Evolutionary conservation across 2,797 vertebrate species (phyloP).

Genomic region (Myripristis murdjan): DNA sequence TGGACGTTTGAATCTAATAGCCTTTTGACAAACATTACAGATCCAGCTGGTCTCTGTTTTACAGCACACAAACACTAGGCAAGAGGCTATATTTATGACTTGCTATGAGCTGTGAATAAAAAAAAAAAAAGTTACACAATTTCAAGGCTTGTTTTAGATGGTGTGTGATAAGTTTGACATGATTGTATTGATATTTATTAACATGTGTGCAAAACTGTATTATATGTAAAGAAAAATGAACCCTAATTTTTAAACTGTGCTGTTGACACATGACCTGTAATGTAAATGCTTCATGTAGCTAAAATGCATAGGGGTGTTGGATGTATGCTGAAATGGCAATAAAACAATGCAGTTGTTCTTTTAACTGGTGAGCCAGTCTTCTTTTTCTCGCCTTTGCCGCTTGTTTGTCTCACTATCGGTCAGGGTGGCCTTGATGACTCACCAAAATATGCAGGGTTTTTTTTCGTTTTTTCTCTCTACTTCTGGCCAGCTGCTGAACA

Average conservation of each 20-base stretch:
- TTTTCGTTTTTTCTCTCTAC: too few relatives aligned
- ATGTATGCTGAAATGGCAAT: slow-evolving; percentile 86
- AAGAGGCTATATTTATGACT: slow-evolving; percentile 73
- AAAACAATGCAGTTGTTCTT: slow-evolving; percentile 83
- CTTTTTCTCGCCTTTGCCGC: too few relatives aligned
- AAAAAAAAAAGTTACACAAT: slow-evolving; percentile 73
- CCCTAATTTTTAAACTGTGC: slow-evolving; percentile 87
- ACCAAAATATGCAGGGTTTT: too few relatives aligned
- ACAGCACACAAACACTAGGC: slow-evolving; percentile 62
- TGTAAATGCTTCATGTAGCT: slow-evolving; percentile 88
- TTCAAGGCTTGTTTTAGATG: slow-evolving; percentile 80
- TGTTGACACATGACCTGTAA: slow-evolving; percentile 78
- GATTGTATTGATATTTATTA: slow-evolving; percentile 91
- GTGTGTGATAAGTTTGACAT: slow-evolving; percentile 83
- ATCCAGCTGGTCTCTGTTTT: slow-evolving; percentile 62
- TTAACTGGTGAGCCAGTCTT: slow-evolving; percentile 21
- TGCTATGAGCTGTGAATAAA: slow-evolving; percentile 81
- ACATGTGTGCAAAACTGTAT: slow-evolving; percentile 87
- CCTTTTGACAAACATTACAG: slow-evolving; percentile 63
- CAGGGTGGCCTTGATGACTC: too few relatives aligned
- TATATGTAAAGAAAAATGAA: slow-evolving; percentile 88
- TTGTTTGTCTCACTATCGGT: too few relatives aligned
- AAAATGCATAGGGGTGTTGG: slow-evolving; percentile 82
- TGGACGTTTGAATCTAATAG: slow-evolving; percentile 51
- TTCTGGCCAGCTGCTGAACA: too few relatives aligned